Base-by-base conservation (phyloP, 2,113 vertebrate species). In the Himantopus leucocephalus region DNA sequence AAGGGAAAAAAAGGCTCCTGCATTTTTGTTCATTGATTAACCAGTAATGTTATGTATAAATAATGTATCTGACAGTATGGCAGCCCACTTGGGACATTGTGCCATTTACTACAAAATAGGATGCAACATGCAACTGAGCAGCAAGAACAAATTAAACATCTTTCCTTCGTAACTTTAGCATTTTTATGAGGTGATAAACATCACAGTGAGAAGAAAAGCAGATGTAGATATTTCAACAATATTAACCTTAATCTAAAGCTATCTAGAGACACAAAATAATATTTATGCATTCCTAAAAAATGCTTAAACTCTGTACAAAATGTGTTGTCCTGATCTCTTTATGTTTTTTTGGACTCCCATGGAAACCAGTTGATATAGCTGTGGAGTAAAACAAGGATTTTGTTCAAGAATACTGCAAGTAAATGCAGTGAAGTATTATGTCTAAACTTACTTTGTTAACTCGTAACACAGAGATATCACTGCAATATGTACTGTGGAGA, bases 21-120 rank as follows among this genome's bases (percentile, higher is more conserved):
- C 71, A 50, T 97, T 98, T 98, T 96, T 98, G 97, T 98, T 98
- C 98, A 98, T 98, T 98, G 98, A 98, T 98, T 98, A 98, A 98
- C 96, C 98, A 98, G 98, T 98, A 98, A 98, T 98, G 98, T 97
- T 98, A 98, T 98, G 98, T 98, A 98, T 98, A 98, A 98, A 98
- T 98, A 98, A 98, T 98, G 98, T 96, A 98, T 97, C 96, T 98
- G 98, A 98, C 98, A 98, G 98, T 98, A 98, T 98, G 98, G 98
- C 96, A 97, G 96, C 97, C 91, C 98, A 98, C 98, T 98, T 98
- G 98, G 98, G 98, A 98, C 95, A 96, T 92, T 96, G 97, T 98
- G 97, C 98, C 98, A 98, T 98, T 98, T 98, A 98, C 98, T 97
- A 97, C 97, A 98, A 98, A 98, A 98, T 98, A 98, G 98, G 97